A percentile compares a stretch with the other conserved stretches of the same genome.
These are phyloP conservation scores for Calidris pugnax DNA, from an alignment of 2,113 vertebrate species.

Conservation along the genomic window DNA sequence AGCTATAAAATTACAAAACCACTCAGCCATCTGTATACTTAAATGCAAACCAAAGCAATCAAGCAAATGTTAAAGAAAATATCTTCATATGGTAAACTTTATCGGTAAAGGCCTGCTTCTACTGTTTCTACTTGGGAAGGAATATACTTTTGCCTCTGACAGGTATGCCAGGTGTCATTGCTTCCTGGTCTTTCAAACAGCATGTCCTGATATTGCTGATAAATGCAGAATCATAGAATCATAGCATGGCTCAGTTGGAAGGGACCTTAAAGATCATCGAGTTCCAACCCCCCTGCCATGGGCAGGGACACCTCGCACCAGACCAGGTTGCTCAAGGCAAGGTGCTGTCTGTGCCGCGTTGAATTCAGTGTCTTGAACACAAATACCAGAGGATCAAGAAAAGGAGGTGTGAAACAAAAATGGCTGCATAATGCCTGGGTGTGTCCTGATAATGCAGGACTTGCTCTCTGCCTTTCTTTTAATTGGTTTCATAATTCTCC, in stretches of 20 bases:
- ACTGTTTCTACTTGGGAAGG: not conserved
- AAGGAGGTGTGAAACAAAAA: not conserved
- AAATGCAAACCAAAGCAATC: slow-evolving; percentile 35
- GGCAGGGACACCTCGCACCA: not conserved
- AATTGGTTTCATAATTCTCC: not conserved
- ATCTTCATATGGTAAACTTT: not conserved
- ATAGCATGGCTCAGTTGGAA: not conserved
- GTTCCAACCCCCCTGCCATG: not conserved
- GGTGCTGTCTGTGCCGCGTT: not conserved
- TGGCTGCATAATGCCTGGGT: not conserved
- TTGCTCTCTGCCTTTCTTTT: not conserved
- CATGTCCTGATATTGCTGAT: not conserved
- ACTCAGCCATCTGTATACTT: slow-evolving; percentile 20
- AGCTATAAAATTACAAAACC: slow-evolving; percentile 55
- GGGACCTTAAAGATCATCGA: not conserved
- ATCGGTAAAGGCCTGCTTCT: not conserved
- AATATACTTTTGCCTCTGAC: not conserved
- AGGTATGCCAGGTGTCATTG: not conserved
- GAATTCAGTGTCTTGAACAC: not conserved
- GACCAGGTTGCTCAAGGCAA: not conserved
- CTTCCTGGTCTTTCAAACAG: not conserved
- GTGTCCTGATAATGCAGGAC: not conserved
- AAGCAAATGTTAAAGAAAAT: slow-evolving; percentile 32
- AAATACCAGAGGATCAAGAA: slow-evolving; percentile 16
- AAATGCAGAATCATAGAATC: not conserved